These are phyloP conservation scores for Colletes collaris DNA, from an alignment of 2,888 invertebrate genomes.

Conservation along the genomic window DNA sequence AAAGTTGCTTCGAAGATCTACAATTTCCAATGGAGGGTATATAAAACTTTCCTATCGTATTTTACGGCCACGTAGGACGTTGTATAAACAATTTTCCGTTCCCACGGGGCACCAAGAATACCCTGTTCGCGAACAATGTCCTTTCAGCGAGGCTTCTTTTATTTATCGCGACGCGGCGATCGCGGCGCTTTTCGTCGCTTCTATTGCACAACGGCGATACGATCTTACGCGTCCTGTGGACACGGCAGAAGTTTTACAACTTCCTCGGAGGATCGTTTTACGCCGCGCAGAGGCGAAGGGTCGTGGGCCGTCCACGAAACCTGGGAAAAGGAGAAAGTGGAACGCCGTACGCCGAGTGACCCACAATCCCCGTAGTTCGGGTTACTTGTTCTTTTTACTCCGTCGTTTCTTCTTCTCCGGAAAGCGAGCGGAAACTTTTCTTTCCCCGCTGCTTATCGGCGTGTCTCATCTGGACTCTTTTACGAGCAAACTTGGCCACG, in stretches of 20 bases:
- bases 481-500: slow-evolving; percentile 27
- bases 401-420: background rate
- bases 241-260: slow-evolving; percentile 26
- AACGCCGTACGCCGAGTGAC: slow-evolving; percentile 71
- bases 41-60: no score
- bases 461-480: slow-evolving; percentile 25
- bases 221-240: background rate
- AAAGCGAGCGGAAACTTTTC: slow-evolving; percentile 15
- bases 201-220: background rate
- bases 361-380: slow-evolving; percentile 55
- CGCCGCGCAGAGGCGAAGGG: slow-evolving; percentile 4
- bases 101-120: no score
- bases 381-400: slow-evolving; percentile 28
- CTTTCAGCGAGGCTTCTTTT: no score
- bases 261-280: slow-evolving; percentile 28
- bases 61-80: no score
- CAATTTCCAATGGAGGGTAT: no score
- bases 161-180: no score
- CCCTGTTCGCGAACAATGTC: no score
- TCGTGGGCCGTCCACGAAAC: slow-evolving; percentile 59
- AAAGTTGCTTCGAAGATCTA: no score
- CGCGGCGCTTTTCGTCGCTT: no score
- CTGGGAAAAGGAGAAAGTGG: slow-evolving; percentile 78
- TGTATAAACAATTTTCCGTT: no score
- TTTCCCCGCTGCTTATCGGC: slow-evolving; percentile 16